Evolutionary conservation across 2,113 vertebrate species (phyloP), one percentile per base, ranked within the genome.

Genomic region (Triplophysa tibetana): DNA sequence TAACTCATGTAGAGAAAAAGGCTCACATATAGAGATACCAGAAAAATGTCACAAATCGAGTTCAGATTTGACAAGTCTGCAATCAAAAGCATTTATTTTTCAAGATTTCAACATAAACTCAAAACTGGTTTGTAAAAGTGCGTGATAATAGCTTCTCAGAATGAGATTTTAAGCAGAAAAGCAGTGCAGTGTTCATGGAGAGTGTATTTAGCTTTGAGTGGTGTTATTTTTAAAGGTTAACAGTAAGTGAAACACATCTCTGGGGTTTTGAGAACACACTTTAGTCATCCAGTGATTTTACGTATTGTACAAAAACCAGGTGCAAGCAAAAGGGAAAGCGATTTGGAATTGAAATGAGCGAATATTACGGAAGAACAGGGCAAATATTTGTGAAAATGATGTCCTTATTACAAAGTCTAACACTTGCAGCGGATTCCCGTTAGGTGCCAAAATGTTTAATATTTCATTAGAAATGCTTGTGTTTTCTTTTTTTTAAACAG

Each of bases 391-490:
- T 41, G 52, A 21, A 56, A 73, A 73, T 60, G 14, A 60, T 73
- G 54, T 79, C 66, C 19, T 69, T 70, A 70, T 78, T 70, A 78
- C 17, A 48, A 24, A 70, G 21, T 70, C 8, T 61, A 61, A 60
- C 23, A 21, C 8, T 21, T 23, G n/a, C 16, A 50, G 29, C n/a
- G 21, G 23, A 23, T 80, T 38, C 45, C 69, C 68, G 2, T 11
- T 50, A 63, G 60, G 70, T 64, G 29, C 12, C n/a, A 12, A 26
- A 33, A 56, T 64, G 21, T 73, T 80, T 26, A 80, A 80, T 80
- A 80, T 72, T 80, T 80, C 60, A 80, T 80, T 64, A 64, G 5
- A 48, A 70, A 19, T 61, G n/a, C 26, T 29, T 78, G 65, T 78
- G 65, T 70, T 72, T 72, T 74, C 14, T 48, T 17, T 17, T 38